Percentiles rank a stretch among this genome's conserved stretches.
Evolutionary conservation across 2,113 vertebrate genomes (phyloP).

Genomic region (Sebastes schlegelii): DNA sequence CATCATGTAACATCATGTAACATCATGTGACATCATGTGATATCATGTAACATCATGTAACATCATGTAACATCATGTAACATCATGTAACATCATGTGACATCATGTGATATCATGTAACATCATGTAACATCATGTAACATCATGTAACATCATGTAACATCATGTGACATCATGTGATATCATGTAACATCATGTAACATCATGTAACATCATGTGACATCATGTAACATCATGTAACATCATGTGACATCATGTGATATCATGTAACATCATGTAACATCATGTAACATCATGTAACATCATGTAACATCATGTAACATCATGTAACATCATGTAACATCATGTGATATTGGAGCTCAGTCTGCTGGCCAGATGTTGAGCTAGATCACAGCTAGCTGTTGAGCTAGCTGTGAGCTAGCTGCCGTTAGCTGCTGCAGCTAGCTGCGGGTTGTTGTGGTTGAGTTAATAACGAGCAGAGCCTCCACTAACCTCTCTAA

Average conservation of each 20-base stretch:
- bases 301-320: too few relatives aligned
- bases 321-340: too few relatives aligned
- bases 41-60: not conserved
- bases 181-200: not conserved
- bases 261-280: not conserved
- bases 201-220: not conserved
- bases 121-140: not conserved
- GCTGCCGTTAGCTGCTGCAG: conserved; percentile 39
- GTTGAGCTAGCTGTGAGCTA: conserved; percentile 9
- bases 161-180: too few relatives aligned
- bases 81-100: not conserved
- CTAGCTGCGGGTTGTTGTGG: conserved; percentile 65
- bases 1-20: not conserved
- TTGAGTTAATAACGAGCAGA: conserved; percentile 30
- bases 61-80: not conserved
- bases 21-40: too few relatives aligned
- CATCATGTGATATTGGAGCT: not conserved
- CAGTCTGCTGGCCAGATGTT: not conserved
- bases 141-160: not conserved
- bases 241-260: not conserved
- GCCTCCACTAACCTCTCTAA: conserved; percentile 77
- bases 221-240: not conserved
- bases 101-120: not conserved
- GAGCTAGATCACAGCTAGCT: not conserved
- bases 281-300: not conserved